Percentiles rank a stretch among this genome's conserved stretches.
Evolutionary conservation across 2,797 vertebrate species (phyloP).

Genomic region (Hipposideros larvatus): DNA sequence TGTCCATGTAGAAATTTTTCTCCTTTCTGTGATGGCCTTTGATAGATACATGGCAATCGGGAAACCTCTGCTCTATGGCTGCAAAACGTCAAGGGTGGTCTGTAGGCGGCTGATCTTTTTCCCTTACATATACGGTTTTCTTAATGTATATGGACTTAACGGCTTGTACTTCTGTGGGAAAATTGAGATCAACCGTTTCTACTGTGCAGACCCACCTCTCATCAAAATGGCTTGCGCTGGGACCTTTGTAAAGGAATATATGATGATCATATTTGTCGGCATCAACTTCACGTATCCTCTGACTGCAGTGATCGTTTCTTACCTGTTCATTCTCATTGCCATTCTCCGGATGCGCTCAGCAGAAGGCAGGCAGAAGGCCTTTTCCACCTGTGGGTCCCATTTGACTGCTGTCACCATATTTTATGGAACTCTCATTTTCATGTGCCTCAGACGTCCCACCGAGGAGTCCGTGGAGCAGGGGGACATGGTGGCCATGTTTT

Average conservation of each 20-base stretch:
- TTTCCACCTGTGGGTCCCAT: conserved; percentile 34
- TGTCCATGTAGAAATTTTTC: conserved; percentile 64
- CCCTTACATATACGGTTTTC: conserved; percentile 69
- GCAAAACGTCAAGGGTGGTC: conserved; percentile 66
- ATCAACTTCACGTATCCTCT: conserved; percentile 71
- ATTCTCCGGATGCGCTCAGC: conserved; percentile 56
- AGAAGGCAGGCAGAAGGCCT: neutral
- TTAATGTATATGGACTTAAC: conserved; percentile 42
- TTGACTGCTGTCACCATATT: conserved; percentile 65
- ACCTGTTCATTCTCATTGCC: conserved; percentile 64
- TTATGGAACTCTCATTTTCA: conserved; percentile 73
- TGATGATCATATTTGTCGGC: conserved; percentile 31
- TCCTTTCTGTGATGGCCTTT: conserved; percentile 77
- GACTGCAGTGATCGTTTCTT: conserved; percentile 31
- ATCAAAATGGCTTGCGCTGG: conserved; percentile 73
- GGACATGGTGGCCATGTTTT: conserved; percentile 80
- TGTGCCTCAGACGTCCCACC: conserved; percentile 64
- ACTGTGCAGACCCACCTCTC: conserved; percentile 72
- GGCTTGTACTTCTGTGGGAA: conserved; percentile 71
- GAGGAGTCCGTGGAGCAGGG: conserved; percentile 59
- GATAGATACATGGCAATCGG: conserved; percentile 68
- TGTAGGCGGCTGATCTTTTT: conserved; percentile 60
- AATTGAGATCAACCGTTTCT: conserved; percentile 76
- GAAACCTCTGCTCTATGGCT: conserved; percentile 63
- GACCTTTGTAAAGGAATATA: conserved; percentile 54